phyloP scores from a whole-genome alignment of 1,140 invertebrate species.

The Apis cerana region DNA sequence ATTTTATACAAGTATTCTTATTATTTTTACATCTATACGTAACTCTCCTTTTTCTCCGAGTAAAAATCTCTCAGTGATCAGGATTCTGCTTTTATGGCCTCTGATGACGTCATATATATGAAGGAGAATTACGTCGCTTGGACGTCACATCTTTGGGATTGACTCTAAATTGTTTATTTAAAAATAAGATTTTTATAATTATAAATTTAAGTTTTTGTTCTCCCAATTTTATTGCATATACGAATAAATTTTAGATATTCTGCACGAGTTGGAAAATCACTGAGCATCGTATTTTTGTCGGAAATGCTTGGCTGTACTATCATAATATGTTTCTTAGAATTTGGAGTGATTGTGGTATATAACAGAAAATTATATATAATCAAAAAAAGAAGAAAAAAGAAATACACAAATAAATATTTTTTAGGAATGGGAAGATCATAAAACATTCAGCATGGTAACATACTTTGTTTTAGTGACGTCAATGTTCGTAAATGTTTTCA shows the following conservation, averaged over 20 bases:
- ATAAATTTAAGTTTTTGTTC: no score
- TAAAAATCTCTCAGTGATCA: no score
- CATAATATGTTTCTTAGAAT: slow-evolving; percentile 77
- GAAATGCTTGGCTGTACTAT: slow-evolving; percentile 76
- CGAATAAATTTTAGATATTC: slow-evolving; percentile 69
- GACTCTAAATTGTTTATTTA: no score
- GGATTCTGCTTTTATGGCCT: no score
- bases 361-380: not conserved
- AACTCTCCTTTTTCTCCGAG: no score
- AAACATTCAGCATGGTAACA: slow-evolving; percentile 66
- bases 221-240: not conserved
- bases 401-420: not conserved
- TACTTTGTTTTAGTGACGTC: slow-evolving; percentile 72
- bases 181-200: no score
- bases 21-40: no score
- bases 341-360: slow-evolving; percentile 73
- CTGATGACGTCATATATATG: no score
- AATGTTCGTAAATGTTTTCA: slow-evolving; percentile 72
- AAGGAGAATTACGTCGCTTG: no score
- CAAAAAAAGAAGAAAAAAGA: not conserved
- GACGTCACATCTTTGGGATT: no score
- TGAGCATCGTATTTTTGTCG: slow-evolving; percentile 74
- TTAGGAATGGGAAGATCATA: slow-evolving; percentile 73
- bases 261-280: slow-evolving; percentile 69
- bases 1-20: no score